Conservation (phyloP, 2,888 invertebrate species). For the Eupithecia exiguata region DNA sequence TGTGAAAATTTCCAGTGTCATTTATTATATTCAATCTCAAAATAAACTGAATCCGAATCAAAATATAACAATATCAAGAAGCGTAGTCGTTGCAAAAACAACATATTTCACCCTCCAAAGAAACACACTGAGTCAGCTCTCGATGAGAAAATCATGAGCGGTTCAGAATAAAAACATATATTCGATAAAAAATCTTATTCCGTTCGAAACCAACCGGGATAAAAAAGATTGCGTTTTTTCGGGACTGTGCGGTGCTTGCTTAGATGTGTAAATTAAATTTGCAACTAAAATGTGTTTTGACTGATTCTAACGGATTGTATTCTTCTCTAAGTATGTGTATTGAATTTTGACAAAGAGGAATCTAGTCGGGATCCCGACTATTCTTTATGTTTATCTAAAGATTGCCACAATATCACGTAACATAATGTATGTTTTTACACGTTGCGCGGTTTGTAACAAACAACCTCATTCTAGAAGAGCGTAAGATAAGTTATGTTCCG, state of each 20-base stretch:
- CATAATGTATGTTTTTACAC: background rate
- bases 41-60: background rate
- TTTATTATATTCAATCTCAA: background rate
- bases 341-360: too few relatives aligned
- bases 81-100: background rate
- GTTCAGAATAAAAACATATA: constrained; percentile 34
- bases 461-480: too few relatives aligned
- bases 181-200: constrained; percentile 44
- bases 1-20: background rate
- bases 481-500: too few relatives aligned
- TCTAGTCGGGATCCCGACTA: too few relatives aligned
- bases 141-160: constrained; percentile 38
- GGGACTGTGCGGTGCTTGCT: constrained; percentile 27
- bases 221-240: constrained; percentile 41
- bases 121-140: constrained; percentile 26
- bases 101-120: constrained; percentile 1
- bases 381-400: too few relatives aligned
- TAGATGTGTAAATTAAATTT: constrained; percentile 40
- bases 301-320: background rate
- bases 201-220: constrained; percentile 37
- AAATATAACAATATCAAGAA: background rate
- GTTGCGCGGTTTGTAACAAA: background rate
- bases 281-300: constrained; percentile 30
- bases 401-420: too few relatives aligned
- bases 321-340: background rate